These are phyloP conservation scores for Heteropelma amictum DNA, from an alignment of 2,888 invertebrate species.

Conservation along the genomic window DNA sequence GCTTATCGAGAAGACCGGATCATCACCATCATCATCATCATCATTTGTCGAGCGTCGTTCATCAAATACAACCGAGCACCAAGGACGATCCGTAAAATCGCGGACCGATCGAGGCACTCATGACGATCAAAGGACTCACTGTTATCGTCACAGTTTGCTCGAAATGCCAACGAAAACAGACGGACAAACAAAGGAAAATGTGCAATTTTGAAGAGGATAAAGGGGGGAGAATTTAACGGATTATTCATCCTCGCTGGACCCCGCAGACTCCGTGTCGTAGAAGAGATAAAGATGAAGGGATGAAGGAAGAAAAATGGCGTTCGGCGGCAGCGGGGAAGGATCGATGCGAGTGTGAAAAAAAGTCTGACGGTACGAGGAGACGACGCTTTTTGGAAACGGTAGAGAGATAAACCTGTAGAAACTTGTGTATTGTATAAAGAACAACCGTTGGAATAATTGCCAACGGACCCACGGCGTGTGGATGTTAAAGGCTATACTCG, in stretches of 20 bases:
- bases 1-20: slow-evolving; percentile 77
- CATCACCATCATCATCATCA: slow-evolving; percentile 77
- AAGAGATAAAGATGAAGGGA: too few species aligned
- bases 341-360: neutral
- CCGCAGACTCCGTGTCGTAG: too few species aligned
- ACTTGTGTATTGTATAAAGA: slow-evolving; percentile 74
- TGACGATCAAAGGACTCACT: neutral
- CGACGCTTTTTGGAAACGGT: too few species aligned
- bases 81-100: slow-evolving; percentile 75
- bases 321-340: neutral
- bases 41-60: slow-evolving; percentile 74
- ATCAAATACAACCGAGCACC: slow-evolving; percentile 73
- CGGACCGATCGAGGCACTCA: neutral
- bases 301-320: too few species aligned
- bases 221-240: too few species aligned
- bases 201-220: neutral
- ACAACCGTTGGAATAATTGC: slow-evolving; percentile 66
- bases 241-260: too few species aligned
- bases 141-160: too few species aligned
- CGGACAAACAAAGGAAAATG: neutral
- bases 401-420: slow-evolving; percentile 65
- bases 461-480: slow-evolving; percentile 54
- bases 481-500: slow-evolving; percentile 62
- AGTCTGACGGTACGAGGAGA: slow-evolving; percentile 15
- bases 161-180: neutral